These are phyloP conservation scores for Drosophila neocordata DNA, from an alignment of 1,140 invertebrate genomes.

Conservation along the genomic window DNA sequence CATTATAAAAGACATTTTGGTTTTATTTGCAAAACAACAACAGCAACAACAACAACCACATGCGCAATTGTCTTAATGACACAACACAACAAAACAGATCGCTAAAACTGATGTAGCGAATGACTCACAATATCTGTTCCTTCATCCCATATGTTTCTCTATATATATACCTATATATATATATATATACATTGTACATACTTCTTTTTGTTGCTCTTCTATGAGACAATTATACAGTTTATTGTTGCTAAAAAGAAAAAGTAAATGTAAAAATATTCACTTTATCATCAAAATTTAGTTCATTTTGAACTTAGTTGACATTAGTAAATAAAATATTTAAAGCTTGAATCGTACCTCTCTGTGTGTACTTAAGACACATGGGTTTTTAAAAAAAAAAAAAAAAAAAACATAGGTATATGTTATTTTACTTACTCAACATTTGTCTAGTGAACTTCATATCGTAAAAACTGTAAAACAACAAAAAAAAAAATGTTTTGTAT, in stretches of 20 bases:
- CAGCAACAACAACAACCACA: constrained; percentile 28
- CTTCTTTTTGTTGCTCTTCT: constrained; percentile 25
- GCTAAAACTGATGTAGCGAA: constrained; percentile 38
- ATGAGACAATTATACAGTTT: constrained; percentile 42
- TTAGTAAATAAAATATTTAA: constrained; percentile 32
- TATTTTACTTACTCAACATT: constrained; percentile 3
- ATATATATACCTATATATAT: too few relatives aligned
- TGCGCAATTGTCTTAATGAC: constrained; percentile 8
- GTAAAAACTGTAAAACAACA: background rate
- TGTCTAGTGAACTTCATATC: background rate
- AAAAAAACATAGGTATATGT: too few relatives aligned
- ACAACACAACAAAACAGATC: constrained; percentile 19
- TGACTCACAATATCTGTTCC: background rate
- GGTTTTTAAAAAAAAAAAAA: background rate
- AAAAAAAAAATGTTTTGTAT: background rate
- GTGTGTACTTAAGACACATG: constrained; percentile 2
- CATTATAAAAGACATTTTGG: constrained; percentile 68
- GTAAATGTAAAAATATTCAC: constrained; percentile 20
- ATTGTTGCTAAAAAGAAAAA: constrained; percentile 8
- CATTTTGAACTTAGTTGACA: constrained; percentile 16
- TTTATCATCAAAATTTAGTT: constrained; percentile 38
- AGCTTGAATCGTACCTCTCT: constrained; percentile 24
- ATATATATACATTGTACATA: background rate
- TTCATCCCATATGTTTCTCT: background rate
- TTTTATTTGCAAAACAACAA: constrained; percentile 44